phyloP scores from a whole-genome alignment of 1,140 invertebrate genomes.

The Pseudobourletiella spinata region DNA sequence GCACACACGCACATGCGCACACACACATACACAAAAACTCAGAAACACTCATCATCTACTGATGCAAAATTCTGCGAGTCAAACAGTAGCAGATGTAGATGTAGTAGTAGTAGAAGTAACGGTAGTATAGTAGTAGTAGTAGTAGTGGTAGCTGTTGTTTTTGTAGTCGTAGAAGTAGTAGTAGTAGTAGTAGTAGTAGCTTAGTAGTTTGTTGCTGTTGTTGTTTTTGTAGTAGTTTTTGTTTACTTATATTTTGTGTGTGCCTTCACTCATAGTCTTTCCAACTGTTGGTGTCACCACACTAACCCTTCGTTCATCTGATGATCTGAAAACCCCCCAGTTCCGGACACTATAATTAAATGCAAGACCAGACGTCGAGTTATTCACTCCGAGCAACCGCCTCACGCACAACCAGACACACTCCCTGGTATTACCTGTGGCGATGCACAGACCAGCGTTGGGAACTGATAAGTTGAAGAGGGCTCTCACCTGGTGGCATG shows the following conservation, averaged over 20 bases:
- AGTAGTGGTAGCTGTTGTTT: too few species aligned
- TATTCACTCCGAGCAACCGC: conserved; percentile 6
- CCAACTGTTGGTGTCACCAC: conserved; percentile 21
- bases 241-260: neutral
- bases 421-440: conserved; percentile 1
- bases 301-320: conserved; percentile 56
- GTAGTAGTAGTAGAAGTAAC: neutral
- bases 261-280: conserved; percentile 5
- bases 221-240: too few species aligned
- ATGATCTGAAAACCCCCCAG: conserved; percentile 45
- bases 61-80: too few species aligned
- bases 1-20: too few species aligned
- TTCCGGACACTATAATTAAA: conserved; percentile 35
- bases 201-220: too few species aligned
- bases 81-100: too few species aligned
- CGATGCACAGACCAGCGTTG: conserved; percentile 9
- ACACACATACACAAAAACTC: too few species aligned
- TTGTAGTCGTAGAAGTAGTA: too few species aligned
- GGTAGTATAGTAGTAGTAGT: neutral
- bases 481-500: conserved; percentile 36
- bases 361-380: conserved; percentile 34
- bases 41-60: too few species aligned
- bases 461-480: conserved; percentile 8
- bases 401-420: too few species aligned
- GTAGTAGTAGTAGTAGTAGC: too few species aligned